Base-by-base conservation (phyloP, 2,797 vertebrate genomes). In the Chanos chanos region DNA sequence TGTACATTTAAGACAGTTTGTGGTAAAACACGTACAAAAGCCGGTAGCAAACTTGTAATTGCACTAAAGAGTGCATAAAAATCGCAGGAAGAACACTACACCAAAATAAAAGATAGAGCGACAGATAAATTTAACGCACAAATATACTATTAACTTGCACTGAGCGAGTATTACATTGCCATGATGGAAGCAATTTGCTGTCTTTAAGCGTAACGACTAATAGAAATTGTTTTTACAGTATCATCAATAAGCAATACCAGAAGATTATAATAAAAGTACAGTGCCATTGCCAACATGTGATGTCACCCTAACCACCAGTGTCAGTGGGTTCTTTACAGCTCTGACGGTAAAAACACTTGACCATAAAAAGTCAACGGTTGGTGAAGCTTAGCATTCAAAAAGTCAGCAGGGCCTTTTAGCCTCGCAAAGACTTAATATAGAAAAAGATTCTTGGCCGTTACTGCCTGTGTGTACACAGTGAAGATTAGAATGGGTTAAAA, bases 1-100 rank as follows among this genome's bases (percentile, higher is more conserved):
- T 81, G 33, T 81, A 86, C 74, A 85, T 36, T 55, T 70, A 61
- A 71, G 71, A 77, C 65, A 73, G 37, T 50, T 33, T 16, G 22
- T 50, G n/a, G 18, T 19, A 25, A 33, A 34, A 49, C 61, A 36
- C 18, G 54, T 12, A 56, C 27, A 68, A 30, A 15, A 47, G 25
- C 27, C 36, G 28, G 21, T n/a, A n/a, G n/a, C n/a, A 56, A 43
- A 58, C 1, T 44, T 24, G 10, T 49, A 28, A 37, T 25, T 58
- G 28, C 30, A 47, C 18, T n/a, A 49, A 40, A 21, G 13, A 9
- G 8, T 15, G 30, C n/a, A 22, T 10, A 1, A 34, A 16, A 15
- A 28, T 41, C 31, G 8, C 39, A 33, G 10, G 1, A 12, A 10
- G 15, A 49, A 28, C 24, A 19, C 3, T 15, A 21, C 5, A 51